Base-by-base conservation (phyloP, 2,888 invertebrate genomes). In the Koerneria pararmatus region DNA sequence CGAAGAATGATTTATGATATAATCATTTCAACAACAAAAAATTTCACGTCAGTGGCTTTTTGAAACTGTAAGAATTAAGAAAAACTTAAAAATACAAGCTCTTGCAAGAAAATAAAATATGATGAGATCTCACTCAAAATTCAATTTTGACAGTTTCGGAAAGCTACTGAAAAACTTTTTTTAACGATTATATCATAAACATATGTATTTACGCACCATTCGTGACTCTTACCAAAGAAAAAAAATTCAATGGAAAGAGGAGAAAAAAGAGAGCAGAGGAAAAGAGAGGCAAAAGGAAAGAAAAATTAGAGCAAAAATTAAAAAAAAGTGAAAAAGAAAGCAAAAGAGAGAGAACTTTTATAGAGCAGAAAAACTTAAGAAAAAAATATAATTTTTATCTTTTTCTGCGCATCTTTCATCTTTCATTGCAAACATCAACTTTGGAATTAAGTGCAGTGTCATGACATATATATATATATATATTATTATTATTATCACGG, bases 71-170 rank as follows among this genome's bases (percentile, higher is more conserved):
- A 11, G n/a, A n/a, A 15, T n/a, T n/a, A n/a, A n/a, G n/a, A n/a
- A n/a, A n/a, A n/a, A n/a, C n/a, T n/a, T n/a, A n/a, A n/a, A n/a
- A n/a, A n/a, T n/a, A n/a, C n/a, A n/a, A n/a, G n/a, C n/a, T n/a
- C n/a, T n/a, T n/a, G 62, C 11, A 62, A 62, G 31, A 53, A 53
- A 51, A 37, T 62, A 35, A 62, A 62, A 37, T 61, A 61, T n/a
- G 61, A 61, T 27, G 49, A 61, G 61, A n/a, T n/a, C n/a, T n/a
- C n/a, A n/a, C n/a, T n/a, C n/a, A 6, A 51, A 27, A 51, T 11
- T n/a, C 8, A n/a, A 51, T n/a, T 8, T 22, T n/a, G 11, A 51
- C 51, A 22, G 51, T 51, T 15, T 6, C 24, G 5, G 24, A 5
- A 51, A n/a, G 11, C n/a, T 51, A 11, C 51, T n/a, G 11, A 29